phyloP scores from a whole-genome alignment of 1,140 invertebrate species.

The Acromyrmex heyeri region DNA sequence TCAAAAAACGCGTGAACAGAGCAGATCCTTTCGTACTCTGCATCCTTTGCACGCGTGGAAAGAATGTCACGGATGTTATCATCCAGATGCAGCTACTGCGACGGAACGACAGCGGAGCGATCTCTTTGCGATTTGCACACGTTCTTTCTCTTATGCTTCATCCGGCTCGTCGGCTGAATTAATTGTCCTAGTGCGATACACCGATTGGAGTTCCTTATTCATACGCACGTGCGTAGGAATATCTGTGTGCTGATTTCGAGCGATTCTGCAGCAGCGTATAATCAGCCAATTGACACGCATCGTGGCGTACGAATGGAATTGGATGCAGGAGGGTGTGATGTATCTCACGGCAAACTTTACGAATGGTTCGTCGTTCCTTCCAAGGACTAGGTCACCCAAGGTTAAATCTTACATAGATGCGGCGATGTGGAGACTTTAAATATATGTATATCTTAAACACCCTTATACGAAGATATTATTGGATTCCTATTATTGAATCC shows the following conservation, averaged over 20 bases:
- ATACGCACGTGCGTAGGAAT: constrained; percentile 14
- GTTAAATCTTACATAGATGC: not conserved
- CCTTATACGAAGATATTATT: not conserved
- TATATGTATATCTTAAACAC: no score
- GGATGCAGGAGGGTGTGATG: constrained; percentile 16
- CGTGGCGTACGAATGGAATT: constrained; percentile 42
- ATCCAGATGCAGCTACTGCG: constrained; percentile 65
- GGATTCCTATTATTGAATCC: not conserved
- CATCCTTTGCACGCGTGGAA: constrained; percentile 42
- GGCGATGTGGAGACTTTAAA: not conserved
- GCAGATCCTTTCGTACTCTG: constrained; percentile 34
- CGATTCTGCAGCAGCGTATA: not conserved
- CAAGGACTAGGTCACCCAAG: constrained; percentile 12
- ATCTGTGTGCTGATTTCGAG: constrained; percentile 8
- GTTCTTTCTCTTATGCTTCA: constrained; percentile 40
- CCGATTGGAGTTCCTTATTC: constrained; percentile 39
- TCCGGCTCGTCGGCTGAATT: constrained; percentile 33
- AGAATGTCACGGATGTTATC: constrained; percentile 67
- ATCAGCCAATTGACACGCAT: constrained; percentile 56
- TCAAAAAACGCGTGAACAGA: constrained; percentile 17
- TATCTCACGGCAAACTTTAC: constrained; percentile 6
- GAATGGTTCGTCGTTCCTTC: constrained; percentile 5
- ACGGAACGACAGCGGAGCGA: constrained; percentile 54
- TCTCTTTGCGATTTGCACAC: constrained; percentile 29
- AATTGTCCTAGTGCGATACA: constrained; percentile 50